phyloP scores from a whole-genome alignment of 2,113 vertebrate genomes.

The Stigmatopora argus region DNA sequence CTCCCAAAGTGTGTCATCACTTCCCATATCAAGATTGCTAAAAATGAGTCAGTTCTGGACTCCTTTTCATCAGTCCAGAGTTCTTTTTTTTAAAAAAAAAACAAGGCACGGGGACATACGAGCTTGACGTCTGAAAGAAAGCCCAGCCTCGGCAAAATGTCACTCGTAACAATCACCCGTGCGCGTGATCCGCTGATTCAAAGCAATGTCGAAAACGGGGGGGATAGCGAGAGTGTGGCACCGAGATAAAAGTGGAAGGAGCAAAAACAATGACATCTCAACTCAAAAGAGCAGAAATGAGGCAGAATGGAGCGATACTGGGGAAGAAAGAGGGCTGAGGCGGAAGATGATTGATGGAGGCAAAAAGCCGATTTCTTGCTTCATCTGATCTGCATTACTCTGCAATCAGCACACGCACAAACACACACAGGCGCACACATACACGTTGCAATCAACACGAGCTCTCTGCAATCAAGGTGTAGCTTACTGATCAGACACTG shows the following conservation, averaged over 20 bases:
- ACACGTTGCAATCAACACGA: slow-evolving; percentile 1
- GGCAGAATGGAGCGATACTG: slow-evolving; percentile 15
- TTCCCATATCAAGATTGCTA: background rate
- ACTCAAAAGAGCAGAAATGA: slow-evolving; percentile 30
- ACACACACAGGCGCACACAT: background rate
- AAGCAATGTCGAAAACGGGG: slow-evolving; percentile 32
- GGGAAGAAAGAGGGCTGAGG: slow-evolving; percentile 16
- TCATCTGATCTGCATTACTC: slow-evolving; percentile 69
- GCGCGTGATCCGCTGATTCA: slow-evolving; percentile 34
- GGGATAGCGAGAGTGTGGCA: slow-evolving; percentile 23
- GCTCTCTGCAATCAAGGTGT: background rate
- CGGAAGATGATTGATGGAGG: slow-evolving; percentile 65
- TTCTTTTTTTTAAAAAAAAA: slow-evolving; percentile 17
- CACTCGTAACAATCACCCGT: slow-evolving; percentile 37
- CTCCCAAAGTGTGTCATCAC: background rate
- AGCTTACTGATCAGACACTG: slow-evolving; percentile 1
- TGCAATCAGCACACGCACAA: slow-evolving; percentile 51
- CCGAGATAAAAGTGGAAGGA: slow-evolving; percentile 39
- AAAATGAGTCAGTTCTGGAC: background rate
- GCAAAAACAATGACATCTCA: slow-evolving; percentile 9
- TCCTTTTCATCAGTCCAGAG: slow-evolving; percentile 1
- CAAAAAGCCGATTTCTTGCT: slow-evolving; percentile 68
- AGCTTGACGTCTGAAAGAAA: slow-evolving; percentile 11
- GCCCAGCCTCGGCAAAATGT: slow-evolving; percentile 31
- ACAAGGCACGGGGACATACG: background rate